Percentiles rank a stretch among this genome's conserved stretches.
phyloP scores from a whole-genome alignment of 2,113 vertebrate species.

The Chauna torquata region DNA sequence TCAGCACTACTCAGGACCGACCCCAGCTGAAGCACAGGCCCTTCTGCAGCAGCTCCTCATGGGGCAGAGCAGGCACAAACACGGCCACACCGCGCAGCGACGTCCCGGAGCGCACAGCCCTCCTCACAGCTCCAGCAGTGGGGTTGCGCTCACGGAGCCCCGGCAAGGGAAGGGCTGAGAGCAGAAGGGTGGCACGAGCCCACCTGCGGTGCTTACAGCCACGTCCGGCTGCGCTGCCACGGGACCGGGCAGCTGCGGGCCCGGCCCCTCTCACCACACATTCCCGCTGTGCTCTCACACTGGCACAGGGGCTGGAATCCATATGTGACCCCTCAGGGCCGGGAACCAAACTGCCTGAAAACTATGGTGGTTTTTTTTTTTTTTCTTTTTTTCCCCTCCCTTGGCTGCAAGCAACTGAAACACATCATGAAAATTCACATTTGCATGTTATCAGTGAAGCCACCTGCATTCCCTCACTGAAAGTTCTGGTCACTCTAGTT shows the following conservation, averaged over 20 bases:
- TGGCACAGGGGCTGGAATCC: not conserved
- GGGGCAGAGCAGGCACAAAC: not conserved
- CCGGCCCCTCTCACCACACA: not conserved
- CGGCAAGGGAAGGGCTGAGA: not conserved
- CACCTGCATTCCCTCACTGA: not conserved
- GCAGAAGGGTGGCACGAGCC: not conserved
- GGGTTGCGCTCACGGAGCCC: not conserved
- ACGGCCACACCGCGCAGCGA: fast-evolving
- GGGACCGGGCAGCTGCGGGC: fast-evolving
- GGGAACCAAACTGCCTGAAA: not conserved
- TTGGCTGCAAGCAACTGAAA: not conserved
- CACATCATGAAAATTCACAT: not conserved
- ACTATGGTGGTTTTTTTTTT: fast-evolving
- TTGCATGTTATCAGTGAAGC: not conserved
- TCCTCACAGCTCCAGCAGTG: not conserved
- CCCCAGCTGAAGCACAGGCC: not conserved
- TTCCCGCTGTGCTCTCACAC: not conserved
- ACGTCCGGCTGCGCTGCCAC: not conserved
- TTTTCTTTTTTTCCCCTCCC: too few species aligned
- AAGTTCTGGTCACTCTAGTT: not conserved
- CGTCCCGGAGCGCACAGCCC: not conserved
- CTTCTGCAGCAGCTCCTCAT: not conserved
- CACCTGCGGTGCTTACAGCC: not conserved
- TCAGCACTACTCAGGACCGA: not conserved
- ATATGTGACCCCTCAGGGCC: fast-evolving